Conservation (phyloP, 2,113 vertebrate species). For the Sisor rabdophorus region DNA sequence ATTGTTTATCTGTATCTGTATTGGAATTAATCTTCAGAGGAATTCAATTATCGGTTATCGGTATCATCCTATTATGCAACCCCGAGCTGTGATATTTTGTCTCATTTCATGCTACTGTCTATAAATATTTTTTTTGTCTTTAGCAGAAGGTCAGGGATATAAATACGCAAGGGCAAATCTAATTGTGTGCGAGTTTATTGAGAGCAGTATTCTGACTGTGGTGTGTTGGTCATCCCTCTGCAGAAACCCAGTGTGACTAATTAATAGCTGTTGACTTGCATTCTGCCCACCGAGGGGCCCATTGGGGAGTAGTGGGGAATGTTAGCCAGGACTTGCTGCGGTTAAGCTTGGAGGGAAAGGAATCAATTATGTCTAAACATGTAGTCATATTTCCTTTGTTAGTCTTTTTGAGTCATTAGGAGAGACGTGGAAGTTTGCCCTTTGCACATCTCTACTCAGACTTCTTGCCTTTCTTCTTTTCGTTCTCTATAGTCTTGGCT, state of each 20-base stretch:
- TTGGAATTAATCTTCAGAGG: no score
- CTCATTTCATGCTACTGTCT: background rate
- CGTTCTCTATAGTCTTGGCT: background rate
- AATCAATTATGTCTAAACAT: constrained; percentile 45
- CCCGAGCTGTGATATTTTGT: no score
- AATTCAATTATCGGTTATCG: no score
- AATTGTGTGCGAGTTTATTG: constrained; percentile 48
- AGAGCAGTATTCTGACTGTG: constrained; percentile 46
- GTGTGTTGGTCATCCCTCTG: constrained; percentile 47
- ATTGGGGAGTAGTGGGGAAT: constrained; percentile 46
- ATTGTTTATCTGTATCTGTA: no score
- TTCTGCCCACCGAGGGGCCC: constrained; percentile 57
- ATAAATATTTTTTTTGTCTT: background rate
- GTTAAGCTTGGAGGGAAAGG: constrained; percentile 41
- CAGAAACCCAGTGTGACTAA: constrained; percentile 51
- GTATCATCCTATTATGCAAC: no score
- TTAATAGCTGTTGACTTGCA: constrained; percentile 62
- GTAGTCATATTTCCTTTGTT: constrained; percentile 38
- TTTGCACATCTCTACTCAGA: constrained; percentile 7
- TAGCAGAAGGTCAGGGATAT: constrained; percentile 46
- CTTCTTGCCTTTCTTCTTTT: background rate
- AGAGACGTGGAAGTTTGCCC: constrained; percentile 9
- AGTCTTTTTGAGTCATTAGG: constrained; percentile 19
- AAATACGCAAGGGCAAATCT: constrained; percentile 59
- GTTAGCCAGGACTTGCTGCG: constrained; percentile 43